A percentile compares a stretch with the other conserved stretches of the same genome.
phyloP scores from a whole-genome alignment of 2,888 invertebrate species.

The Girardia tigrina region DNA sequence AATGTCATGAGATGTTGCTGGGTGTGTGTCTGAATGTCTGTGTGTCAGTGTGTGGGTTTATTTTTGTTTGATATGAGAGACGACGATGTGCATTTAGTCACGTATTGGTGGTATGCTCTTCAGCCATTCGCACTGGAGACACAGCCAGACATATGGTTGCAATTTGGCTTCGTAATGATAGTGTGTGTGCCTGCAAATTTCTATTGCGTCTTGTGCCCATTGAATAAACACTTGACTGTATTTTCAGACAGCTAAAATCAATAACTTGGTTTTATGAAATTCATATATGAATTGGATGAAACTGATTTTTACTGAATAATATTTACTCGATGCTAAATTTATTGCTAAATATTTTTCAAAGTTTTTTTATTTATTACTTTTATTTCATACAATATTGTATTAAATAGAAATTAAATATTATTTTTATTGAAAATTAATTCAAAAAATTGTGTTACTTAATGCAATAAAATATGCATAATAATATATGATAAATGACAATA shows the following conservation, averaged over 20 bases:
- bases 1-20: conserved; percentile 16
- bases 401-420: no score
- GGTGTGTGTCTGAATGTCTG: neutral
- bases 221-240: conserved; percentile 23
- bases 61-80: neutral
- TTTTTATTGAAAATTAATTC: no score
- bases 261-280: neutral
- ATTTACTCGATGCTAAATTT: no score
- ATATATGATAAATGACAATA: no score
- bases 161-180: neutral
- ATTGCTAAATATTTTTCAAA: no score
- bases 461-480: no score
- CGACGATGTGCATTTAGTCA: conserved; percentile 16
- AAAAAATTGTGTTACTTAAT: no score
- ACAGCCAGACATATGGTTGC: conserved; percentile 14
- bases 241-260: conserved; percentile 23
- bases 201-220: conserved; percentile 16
- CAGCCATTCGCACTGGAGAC: no score
- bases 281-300: neutral
- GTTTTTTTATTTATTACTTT: no score
- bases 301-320: no score
- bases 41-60: neutral
- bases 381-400: no score
- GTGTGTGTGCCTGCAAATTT: conserved; percentile 18
- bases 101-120: neutral